Evolutionary conservation across 1,140 invertebrate species (phyloP).

Genomic region (Nylanderia fulva): DNA sequence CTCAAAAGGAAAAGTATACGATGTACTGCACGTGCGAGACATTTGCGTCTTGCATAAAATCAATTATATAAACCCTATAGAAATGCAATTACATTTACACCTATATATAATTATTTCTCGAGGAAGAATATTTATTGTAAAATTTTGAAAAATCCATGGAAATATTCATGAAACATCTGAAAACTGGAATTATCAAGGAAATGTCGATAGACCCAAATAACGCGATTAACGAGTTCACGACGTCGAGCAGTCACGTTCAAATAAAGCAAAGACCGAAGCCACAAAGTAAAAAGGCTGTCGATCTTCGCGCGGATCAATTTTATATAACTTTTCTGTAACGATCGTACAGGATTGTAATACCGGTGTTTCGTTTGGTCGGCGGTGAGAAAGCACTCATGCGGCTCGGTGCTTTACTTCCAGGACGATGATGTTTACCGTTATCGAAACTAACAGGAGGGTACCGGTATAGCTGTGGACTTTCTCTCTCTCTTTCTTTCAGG

Average conservation of each 20-base stretch:
- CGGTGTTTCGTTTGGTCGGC: constrained; percentile 16
- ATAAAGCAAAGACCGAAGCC: background rate
- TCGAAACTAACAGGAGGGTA: constrained; percentile 67
- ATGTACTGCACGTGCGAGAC: background rate
- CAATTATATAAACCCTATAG: too few species aligned
- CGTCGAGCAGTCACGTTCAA: background rate
- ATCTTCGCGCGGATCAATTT: constrained; percentile 24
- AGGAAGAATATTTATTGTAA: background rate
- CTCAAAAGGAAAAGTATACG: background rate
- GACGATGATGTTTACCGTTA: constrained; percentile 74
- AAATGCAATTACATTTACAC: too few species aligned
- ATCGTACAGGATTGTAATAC: constrained; percentile 29
- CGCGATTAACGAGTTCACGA: background rate
- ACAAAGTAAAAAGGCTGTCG: constrained; percentile 12
- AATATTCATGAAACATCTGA: background rate
- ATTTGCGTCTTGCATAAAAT: background rate
- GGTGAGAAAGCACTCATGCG: constrained; percentile 56
- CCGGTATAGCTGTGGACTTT: constrained; percentile 61
- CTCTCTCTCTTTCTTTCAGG: constrained; percentile 54
- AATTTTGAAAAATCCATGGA: background rate
- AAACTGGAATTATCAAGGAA: background rate
- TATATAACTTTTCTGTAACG: constrained; percentile 23
- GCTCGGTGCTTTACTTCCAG: constrained; percentile 67
- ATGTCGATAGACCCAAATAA: constrained; percentile 3
- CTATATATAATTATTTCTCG: too few species aligned